phyloP scores from a whole-genome alignment of 2,113 vertebrate species.

The Leptobrachium leishanense region DNA sequence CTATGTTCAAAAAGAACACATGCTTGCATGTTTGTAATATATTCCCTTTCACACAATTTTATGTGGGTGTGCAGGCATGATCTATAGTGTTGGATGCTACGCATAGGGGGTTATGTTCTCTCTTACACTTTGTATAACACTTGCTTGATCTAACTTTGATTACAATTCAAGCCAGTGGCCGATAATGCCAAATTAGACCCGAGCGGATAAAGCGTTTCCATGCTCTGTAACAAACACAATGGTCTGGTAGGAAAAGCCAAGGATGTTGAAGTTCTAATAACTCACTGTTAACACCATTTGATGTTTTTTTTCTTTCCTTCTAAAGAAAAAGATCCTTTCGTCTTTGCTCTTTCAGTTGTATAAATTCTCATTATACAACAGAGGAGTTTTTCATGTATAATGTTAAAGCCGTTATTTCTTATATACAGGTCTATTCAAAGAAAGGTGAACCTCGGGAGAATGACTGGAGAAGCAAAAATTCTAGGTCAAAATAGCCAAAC shows the following conservation, averaged over 20 bases:
- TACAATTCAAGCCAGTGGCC: not conserved
- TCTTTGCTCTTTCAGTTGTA: no score
- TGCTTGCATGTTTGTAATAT: conserved; percentile 7
- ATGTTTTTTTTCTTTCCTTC: not conserved
- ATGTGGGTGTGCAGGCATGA: not conserved
- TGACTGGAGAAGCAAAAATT: no score
- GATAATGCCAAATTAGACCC: conserved; percentile 7
- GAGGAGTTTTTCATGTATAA: no score
- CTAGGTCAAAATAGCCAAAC: no score
- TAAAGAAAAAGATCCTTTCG: no score
- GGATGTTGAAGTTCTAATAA: not conserved
- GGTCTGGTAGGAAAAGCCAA: not conserved
- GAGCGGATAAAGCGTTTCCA: conserved; percentile 12
- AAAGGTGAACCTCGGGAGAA: no score
- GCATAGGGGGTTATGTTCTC: not conserved
- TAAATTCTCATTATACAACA: no score
- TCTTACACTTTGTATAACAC: not conserved
- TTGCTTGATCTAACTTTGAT: conserved; percentile 2
- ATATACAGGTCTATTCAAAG: no score
- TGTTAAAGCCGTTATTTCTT: no score
- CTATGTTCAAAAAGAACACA: conserved; percentile 25
- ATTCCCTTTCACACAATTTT: not conserved
- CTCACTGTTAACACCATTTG: not conserved
- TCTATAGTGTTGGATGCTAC: not conserved
- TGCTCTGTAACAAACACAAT: conserved; percentile 1